These are phyloP conservation scores for Lamellibrachia satsuma DNA, from an alignment of 2,888 invertebrate genomes.

Conservation along the genomic window DNA sequence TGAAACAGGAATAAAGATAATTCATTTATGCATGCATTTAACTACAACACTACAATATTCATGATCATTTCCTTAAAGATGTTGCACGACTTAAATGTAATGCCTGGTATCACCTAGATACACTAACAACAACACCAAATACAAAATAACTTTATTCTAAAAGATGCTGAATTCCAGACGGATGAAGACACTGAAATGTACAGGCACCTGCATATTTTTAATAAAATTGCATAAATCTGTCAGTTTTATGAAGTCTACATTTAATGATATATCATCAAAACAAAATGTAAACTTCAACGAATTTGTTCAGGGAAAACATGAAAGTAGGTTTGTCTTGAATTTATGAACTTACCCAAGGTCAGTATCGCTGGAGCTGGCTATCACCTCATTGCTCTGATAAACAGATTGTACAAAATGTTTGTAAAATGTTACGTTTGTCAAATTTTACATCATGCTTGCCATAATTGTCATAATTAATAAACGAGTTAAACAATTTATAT, in stretches of 20 bases:
- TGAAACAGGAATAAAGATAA: background rate
- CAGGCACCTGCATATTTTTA: too few species aligned
- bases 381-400: background rate
- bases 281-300: background rate
- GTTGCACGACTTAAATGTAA: background rate
- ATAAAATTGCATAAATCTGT: too few species aligned
- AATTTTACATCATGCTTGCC: too few species aligned
- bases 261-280: background rate
- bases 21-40: background rate
- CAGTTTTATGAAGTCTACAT: background rate
- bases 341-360: background rate
- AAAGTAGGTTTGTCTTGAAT: background rate
- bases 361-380: background rate
- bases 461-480: too few species aligned
- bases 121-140: background rate
- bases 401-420: background rate
- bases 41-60: background rate
- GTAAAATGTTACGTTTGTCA: background rate
- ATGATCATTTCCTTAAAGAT: background rate
- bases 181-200: too few species aligned
- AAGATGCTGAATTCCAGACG: background rate
- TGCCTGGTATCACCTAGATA: background rate
- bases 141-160: background rate
- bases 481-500: too few species aligned
- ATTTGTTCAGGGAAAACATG: background rate